Evolutionary conservation across 2,113 vertebrate genomes (phyloP), one percentile per base, ranked within the genome.

Genomic region (Genyomyrus donnyi): DNA sequence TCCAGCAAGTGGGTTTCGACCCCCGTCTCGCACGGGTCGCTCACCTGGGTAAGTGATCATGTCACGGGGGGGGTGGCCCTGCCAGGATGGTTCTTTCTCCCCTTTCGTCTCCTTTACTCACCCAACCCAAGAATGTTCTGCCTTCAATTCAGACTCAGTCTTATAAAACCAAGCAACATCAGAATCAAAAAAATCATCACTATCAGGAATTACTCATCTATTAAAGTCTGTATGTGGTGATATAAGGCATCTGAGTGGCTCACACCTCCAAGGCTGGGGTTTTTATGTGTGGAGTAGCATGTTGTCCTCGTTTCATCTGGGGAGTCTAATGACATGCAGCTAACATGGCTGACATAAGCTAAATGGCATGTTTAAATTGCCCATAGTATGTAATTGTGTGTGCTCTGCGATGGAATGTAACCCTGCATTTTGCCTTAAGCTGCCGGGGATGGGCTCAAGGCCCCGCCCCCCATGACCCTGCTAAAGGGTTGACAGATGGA

Each of bases 1-100:
- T 98, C 87, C 96, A 92, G 21, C 95, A 96, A 90, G 97, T 96
- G 19, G 97, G 97, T 39, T 99, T 99, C 62, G 96, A 98, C 90
- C 97, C 98, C 0, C 96, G 95, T 0, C 92, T 98, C 90, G 93
- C 94, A 58, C 94, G 97, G 0, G 91, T 93, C 0, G 98, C 93
- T 0, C 98, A 98, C 90, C 92, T 98, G 27, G 98, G 98, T 98
- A 90, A 96, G 96, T 93, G 27, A 35, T n/a, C 35, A 11, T 27
- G 31, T 21, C 19, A 3, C 1, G 3, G 0, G 56, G 27, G 58
- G 83, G 31, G 21, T 45, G 5, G 53, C 19, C 53, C 27, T 35
- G 1, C 90, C 88, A 21, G 31, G 27, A 31, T 89, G 19, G 10
- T 56, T 10, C n/a, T 56, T 50, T 21, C 19, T 70, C 42, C 31